Conservation (phyloP, 1,140 invertebrate genomes). For the Camponotus vicinus region DNA sequence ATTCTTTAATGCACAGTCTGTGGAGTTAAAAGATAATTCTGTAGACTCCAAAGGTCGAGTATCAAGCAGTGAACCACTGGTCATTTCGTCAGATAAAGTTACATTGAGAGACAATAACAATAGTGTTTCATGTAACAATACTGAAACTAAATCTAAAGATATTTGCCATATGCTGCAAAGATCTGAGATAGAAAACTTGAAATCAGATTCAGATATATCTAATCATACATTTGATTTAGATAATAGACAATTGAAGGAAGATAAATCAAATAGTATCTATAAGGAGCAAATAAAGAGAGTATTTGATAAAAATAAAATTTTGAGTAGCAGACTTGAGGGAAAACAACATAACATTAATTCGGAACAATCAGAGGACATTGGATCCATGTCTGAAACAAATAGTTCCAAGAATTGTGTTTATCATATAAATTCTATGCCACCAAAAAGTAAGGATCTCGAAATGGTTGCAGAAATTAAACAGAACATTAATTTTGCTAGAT, state of each 20-base stretch:
- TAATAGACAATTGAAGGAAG: constrained; percentile 69
- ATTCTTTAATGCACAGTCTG: constrained; percentile 69
- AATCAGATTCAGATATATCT: constrained; percentile 21
- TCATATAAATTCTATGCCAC: constrained; percentile 58
- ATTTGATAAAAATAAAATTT: constrained; percentile 79
- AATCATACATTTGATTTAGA: constrained; percentile 68
- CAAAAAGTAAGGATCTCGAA: constrained; percentile 73
- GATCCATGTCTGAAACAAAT: constrained; percentile 72
- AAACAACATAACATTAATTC: constrained; percentile 67
- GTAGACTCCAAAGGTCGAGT: constrained; percentile 75
- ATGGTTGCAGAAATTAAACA: constrained; percentile 42
- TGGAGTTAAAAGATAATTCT: constrained; percentile 77
- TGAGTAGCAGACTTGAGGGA: constrained; percentile 73
- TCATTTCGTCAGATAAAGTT: constrained; percentile 76
- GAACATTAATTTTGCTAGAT: constrained; percentile 51
- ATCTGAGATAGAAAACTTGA: constrained; percentile 73
- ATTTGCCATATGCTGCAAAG: constrained; percentile 71
- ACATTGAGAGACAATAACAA: constrained; percentile 74
- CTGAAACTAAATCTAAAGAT: constrained; percentile 75
- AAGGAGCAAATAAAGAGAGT: constrained; percentile 77
- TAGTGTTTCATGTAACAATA: constrained; percentile 70
- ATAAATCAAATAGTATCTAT: constrained; percentile 68
- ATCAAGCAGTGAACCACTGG: constrained; percentile 78
- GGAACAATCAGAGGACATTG: constrained; percentile 78
- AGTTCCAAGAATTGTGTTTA: constrained; percentile 69